phyloP scores from a whole-genome alignment of 1,140 invertebrate species.

The Drepana arcuata region DNA sequence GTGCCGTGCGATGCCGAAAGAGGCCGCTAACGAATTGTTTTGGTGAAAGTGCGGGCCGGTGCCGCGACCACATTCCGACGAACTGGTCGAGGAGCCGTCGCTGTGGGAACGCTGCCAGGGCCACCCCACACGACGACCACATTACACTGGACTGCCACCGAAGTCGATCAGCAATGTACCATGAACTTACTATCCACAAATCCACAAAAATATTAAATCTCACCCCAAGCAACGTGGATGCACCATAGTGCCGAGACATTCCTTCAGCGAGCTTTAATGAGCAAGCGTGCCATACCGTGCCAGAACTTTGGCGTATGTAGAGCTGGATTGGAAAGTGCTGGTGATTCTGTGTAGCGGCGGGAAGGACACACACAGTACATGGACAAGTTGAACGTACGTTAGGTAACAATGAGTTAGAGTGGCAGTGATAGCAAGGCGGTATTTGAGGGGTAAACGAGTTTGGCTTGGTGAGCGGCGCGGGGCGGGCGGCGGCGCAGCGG shows the following conservation, averaged over 20 bases:
- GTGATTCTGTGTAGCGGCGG: too few species aligned
- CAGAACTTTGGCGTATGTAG: too few species aligned
- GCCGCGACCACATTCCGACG: slow-evolving; percentile 68
- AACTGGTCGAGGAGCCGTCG: slow-evolving; percentile 64
- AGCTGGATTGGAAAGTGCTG: too few species aligned
- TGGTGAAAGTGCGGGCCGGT: slow-evolving; percentile 68
- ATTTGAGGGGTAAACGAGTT: slow-evolving; percentile 23
- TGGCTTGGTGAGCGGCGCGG: slow-evolving; percentile 12
- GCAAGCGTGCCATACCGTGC: too few species aligned
- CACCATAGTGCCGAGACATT: too few species aligned
- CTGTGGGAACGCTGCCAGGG: slow-evolving; percentile 60
- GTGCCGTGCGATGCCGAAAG: slow-evolving; percentile 54
- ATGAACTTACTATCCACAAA: too few species aligned
- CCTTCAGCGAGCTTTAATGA: too few species aligned
- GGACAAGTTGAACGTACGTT: slow-evolving; percentile 3
- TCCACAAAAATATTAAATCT: too few species aligned
- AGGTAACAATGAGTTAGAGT: slow-evolving; percentile 20
- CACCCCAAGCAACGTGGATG: too few species aligned
- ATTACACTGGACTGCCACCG: slow-evolving; percentile 17
- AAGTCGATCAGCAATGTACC: slow-evolving; percentile 11
- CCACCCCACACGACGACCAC: slow-evolving; percentile 40
- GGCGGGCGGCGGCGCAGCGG: slow-evolving; percentile 20
- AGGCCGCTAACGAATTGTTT: slow-evolving; percentile 70
- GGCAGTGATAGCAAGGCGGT: slow-evolving; percentile 16
- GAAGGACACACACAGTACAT: too few species aligned